Evolutionary conservation across 1,140 invertebrate species (phyloP), one percentile per base, ranked within the genome.

Genomic region (Ganaspis sp.): DNA sequence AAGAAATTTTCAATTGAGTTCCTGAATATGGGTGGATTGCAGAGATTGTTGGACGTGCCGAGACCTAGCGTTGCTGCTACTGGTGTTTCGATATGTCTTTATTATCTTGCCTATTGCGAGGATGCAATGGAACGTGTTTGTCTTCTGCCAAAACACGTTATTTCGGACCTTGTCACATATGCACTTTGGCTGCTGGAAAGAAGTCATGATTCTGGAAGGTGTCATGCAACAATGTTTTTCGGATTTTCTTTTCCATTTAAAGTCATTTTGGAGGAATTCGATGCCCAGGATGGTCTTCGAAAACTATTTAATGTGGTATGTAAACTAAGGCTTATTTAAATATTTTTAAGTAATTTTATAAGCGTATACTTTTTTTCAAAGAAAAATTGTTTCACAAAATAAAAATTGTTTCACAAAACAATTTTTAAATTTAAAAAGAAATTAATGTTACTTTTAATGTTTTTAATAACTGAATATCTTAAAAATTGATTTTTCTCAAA

Each of bases 1-100:
- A 99, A 99, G 90, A 99, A 99, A 89, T 99, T 99, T 92, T 97
- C 97, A 0, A 94, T 99, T 9, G 98, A 99, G 88, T 99, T 99
- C 90, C 94, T 99, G 12, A 94, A 95, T 73, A 93, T 94, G 82
- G 95, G 95, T 45, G 98, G 98, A 3, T 87, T 99, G 58, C 95
- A 97, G 92, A 93, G 94, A 80, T 92, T 99, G 37, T 90, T 99
- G 4, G 95, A 97, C 86, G 96, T 99, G 4, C 96, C 97, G 5
- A 92, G 96, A 40, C 98, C 98, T 3, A 98, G 97, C 45, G 95
- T 99, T 34, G 97, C 98, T 1, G 97, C 98, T 0, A 98, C 98
- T 1, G 98, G 98, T 11, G 98, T 99, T 9, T 97, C 98, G 0
- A 96, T 99, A 74, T 98, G 98, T 87, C 92, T 99, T 5, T 99